Percentiles rank a stretch among this genome's conserved stretches.
phyloP scores from a whole-genome alignment of 1,140 invertebrate genomes.

The Penaeus chinensis region DNA sequence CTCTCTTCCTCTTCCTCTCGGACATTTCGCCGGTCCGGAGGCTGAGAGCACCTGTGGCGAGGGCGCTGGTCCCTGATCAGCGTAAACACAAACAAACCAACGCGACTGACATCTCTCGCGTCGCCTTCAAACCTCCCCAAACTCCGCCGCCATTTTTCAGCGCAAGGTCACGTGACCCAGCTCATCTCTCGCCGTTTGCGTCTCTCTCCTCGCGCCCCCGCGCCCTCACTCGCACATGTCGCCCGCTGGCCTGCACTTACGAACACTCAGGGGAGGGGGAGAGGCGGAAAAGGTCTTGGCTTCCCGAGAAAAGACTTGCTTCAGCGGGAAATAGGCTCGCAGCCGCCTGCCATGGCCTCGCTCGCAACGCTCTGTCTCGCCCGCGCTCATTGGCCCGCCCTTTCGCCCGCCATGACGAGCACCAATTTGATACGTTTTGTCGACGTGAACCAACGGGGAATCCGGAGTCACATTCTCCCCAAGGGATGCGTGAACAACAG shows the following conservation, averaged over 20 bases:
- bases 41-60: constrained; percentile 15
- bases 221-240: neutral
- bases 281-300: neutral
- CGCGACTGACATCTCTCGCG: constrained; percentile 60
- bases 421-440: constrained; percentile 44
- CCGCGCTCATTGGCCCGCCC: constrained; percentile 10
- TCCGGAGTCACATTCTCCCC: neutral
- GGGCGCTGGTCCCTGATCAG: constrained; percentile 35
- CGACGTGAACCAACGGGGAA: neutral
- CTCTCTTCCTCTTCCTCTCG: constrained; percentile 83
- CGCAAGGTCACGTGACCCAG: constrained; percentile 62
- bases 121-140: constrained; percentile 62
- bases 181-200: constrained; percentile 39
- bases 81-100: constrained; percentile 64
- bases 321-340: constrained; percentile 31
- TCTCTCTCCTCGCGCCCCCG: neutral
- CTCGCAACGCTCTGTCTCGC: constrained; percentile 36
- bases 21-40: constrained; percentile 76
- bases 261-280: neutral
- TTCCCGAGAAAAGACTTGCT: constrained; percentile 22
- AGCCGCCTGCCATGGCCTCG: constrained; percentile 50
- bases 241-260: constrained; percentile 19
- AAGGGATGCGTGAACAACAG: neutral
- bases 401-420: constrained; percentile 18
- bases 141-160: constrained; percentile 61